Evolutionary conservation across 1,140 invertebrate species (phyloP).

Genomic region (Druon quercuslanigerum): DNA sequence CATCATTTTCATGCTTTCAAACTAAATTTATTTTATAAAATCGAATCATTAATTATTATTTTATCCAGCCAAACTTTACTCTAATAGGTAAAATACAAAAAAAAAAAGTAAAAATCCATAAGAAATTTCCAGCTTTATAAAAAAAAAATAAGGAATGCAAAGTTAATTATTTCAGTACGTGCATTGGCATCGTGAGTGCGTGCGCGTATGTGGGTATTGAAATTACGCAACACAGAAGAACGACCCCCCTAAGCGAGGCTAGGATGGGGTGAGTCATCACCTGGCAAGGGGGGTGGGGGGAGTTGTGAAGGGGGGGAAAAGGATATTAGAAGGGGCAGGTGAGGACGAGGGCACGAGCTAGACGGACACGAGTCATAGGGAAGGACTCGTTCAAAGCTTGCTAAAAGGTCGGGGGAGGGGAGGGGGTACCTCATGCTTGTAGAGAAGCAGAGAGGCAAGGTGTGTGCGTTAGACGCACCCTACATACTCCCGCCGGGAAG

Average conservation of each 20-base stretch:
- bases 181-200: background rate
- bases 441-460: background rate
- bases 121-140: too few relatives aligned
- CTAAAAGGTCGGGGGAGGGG: conserved; percentile 1
- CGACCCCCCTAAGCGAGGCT: conserved; percentile 16
- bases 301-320: background rate
- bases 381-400: conserved; percentile 23
- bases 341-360: conserved; percentile 29
- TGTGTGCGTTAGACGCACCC: conserved; percentile 22
- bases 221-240: conserved; percentile 25
- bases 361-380: conserved; percentile 17
- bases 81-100: too few relatives aligned
- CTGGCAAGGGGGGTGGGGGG: background rate
- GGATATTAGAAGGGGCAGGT: conserved; percentile 27
- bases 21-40: too few relatives aligned
- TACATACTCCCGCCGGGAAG: conserved; percentile 23
- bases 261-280: conserved; percentile 30
- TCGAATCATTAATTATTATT: too few relatives aligned
- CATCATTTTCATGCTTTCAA: too few relatives aligned
- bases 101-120: too few relatives aligned
- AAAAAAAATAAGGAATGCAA: background rate
- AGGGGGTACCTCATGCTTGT: background rate
- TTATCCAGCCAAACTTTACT: too few relatives aligned
- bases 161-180: background rate
- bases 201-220: conserved; percentile 4